A percentile compares a stretch with the other conserved stretches of the same genome.
Conservation (phyloP, 1,140 invertebrate genomes). For the Onthophagus taurus region DNA sequence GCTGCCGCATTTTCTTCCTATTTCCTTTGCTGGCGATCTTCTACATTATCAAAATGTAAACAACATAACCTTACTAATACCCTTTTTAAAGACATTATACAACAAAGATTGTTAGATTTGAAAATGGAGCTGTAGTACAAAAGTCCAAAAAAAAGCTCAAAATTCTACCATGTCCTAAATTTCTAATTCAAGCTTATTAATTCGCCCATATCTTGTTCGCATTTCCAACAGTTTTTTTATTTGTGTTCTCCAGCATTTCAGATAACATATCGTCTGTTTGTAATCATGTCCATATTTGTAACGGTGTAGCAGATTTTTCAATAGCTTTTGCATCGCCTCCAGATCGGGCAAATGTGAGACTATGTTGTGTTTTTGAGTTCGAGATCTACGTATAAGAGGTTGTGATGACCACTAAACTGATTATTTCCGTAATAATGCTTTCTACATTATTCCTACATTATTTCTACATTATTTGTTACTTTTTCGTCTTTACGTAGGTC, state of each 20-base stretch:
- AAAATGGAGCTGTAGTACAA: slow-evolving; percentile 4
- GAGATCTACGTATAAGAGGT: neutral
- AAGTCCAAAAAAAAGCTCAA: slow-evolving; percentile 3
- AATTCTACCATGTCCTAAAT: slow-evolving; percentile 2
- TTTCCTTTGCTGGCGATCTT: too few species aligned
- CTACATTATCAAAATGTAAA: slow-evolving; percentile 10
- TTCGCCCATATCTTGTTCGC: neutral
- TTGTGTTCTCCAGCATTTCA: neutral
- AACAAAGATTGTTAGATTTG: slow-evolving; percentile 18
- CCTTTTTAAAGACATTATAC: too few species aligned
- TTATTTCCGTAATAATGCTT: neutral
- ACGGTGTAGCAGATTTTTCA: neutral
- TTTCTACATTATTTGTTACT: too few species aligned
- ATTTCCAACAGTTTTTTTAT: neutral
- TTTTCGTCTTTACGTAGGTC: too few species aligned
- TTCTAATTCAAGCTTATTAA: neutral
- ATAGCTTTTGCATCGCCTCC: slow-evolving; percentile 1
- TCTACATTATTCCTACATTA: too few species aligned
- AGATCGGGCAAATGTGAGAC: neutral
- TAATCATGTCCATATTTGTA: slow-evolving; percentile 3
- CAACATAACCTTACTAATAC: slow-evolving; percentile 5
- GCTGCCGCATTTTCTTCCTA: neutral
- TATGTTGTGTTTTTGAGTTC: neutral
- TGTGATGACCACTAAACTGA: neutral
- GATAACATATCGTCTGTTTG: neutral